A percentile compares a stretch with the other conserved stretches of the same genome.
Evolutionary conservation across 2,888 invertebrate genomes (phyloP).

Genomic region (Nyleta sp.): DNA sequence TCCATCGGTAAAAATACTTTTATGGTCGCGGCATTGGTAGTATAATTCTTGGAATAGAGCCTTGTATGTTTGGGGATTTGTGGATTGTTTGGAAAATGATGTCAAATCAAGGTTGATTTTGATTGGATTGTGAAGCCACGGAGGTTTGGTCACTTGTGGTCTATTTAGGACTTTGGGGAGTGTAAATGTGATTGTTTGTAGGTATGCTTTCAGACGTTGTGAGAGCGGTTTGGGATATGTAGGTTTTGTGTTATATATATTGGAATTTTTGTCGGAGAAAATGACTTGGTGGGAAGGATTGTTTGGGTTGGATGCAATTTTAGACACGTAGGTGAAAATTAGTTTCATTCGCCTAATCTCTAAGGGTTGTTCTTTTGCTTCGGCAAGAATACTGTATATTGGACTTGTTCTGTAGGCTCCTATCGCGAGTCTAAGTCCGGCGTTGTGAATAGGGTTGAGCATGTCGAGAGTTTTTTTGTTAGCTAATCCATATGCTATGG

Average conservation of each 20-base stretch:
- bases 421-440: background rate
- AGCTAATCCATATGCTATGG: constrained; percentile 29
- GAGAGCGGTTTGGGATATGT: background rate
- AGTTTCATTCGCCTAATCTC: background rate
- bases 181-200: too few relatives aligned
- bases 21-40: background rate
- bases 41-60: background rate
- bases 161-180: too few relatives aligned
- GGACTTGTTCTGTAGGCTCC: constrained; percentile 9
- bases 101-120: too few relatives aligned
- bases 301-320: background rate
- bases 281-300: background rate
- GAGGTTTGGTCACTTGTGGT: too few relatives aligned
- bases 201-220: too few relatives aligned
- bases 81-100: too few relatives aligned
- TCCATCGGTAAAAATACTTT: background rate
- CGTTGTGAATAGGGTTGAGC: background rate
- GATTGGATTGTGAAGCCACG: too few relatives aligned
- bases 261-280: background rate
- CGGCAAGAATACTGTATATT: background rate
- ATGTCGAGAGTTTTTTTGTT: background rate
- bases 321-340: background rate
- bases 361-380: background rate
- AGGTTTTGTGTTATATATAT: background rate
- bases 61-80: background rate